Conservation (phyloP, 2,888 invertebrate species). For the Colletes collaris region DNA sequence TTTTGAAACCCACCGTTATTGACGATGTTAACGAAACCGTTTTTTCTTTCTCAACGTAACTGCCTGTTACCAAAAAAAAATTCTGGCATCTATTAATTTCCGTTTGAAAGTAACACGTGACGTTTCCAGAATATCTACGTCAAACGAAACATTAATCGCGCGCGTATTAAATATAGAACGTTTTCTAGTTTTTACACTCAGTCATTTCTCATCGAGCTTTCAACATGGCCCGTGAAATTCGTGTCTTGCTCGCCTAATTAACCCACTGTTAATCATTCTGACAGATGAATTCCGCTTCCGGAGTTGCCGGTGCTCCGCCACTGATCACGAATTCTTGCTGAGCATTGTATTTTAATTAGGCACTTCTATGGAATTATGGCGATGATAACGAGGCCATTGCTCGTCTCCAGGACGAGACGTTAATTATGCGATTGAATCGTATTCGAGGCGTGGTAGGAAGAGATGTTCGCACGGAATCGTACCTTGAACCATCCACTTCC, state of each 20-base stretch:
- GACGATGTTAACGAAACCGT: too few species aligned
- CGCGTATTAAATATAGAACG: conserved; percentile 2
- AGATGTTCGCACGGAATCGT: conserved; percentile 8
- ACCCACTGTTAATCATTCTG: conserved; percentile 56
- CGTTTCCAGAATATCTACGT: conserved; percentile 29
- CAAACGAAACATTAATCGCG: conserved; percentile 44
- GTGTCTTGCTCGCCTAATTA: conserved; percentile 51
- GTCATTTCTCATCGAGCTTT: conserved; percentile 25
- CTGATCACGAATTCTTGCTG: conserved; percentile 41
- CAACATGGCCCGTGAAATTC: background rate
- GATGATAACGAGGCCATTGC: conserved; percentile 20
- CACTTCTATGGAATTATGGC: conserved; percentile 29
- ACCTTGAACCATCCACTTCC: conserved; percentile 2
- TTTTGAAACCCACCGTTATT: too few species aligned
- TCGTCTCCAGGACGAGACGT: conserved; percentile 3
- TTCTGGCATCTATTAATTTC: background rate
- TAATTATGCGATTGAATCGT: conserved; percentile 49
- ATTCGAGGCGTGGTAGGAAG: conserved; percentile 21
- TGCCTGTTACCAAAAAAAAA: background rate
- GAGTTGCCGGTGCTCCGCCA: conserved; percentile 33
- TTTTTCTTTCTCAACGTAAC: too few species aligned
- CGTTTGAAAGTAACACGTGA: conserved; percentile 7
- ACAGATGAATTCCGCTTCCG: conserved; percentile 62
- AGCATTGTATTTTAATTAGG: conserved; percentile 54
- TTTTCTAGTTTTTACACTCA: conserved; percentile 26